Base-by-base conservation (phyloP, 2,797 vertebrate species). In the Moxostoma hubbsi region DNA sequence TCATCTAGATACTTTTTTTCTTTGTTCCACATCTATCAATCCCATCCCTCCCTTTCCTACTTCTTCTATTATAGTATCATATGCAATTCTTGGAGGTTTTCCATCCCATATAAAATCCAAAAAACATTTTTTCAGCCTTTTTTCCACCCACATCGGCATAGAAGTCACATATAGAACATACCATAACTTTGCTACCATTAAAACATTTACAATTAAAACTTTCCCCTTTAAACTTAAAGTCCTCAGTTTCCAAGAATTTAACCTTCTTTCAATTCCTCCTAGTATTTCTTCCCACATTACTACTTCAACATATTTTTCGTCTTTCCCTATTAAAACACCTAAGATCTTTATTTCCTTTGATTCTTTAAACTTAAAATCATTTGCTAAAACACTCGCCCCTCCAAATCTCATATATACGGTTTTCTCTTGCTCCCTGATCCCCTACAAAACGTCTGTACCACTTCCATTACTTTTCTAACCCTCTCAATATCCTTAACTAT, bases 161-260 rank as follows among this genome's bases (percentile, higher is more conserved):
- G 1, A 6, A 5, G n/a, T 18, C 18, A 18, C 18, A 18, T 18
- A 18, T 18, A 18, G 1, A 18, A 18, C 18, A 18, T 18, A 18
- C 18, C 72, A 51, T 4, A 63, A 24, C 9, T 73, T 73, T 0
- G 57, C 62, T 6, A 49, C 13, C 58, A 63, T 58, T 50, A 66
- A 46, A n/a, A 58, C 54, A 64, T 79, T 79, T 1, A 79, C 0
- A 3, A 79, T 53, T n/a, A 79, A 47, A 9, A 71, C 43, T 16
- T 79, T 79, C 49, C 76, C n/a, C 5, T 64, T 71, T 5, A 73
- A 5, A 5, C 5, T 18, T 1, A 73, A 10, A 4, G 6, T 15
- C 59, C 58, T 76, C 45, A 47, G 16, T 15, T 50, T 64, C 68
- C 59, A 73, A 50, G 11, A 79, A 47, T 5, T 9, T 9, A 63